Percentiles rank a stretch among this genome's conserved stretches.
Evolutionary conservation across 92 coral and sea anemone species (phyloP).

Genomic region (Palythoa caribaeorum): DNA sequence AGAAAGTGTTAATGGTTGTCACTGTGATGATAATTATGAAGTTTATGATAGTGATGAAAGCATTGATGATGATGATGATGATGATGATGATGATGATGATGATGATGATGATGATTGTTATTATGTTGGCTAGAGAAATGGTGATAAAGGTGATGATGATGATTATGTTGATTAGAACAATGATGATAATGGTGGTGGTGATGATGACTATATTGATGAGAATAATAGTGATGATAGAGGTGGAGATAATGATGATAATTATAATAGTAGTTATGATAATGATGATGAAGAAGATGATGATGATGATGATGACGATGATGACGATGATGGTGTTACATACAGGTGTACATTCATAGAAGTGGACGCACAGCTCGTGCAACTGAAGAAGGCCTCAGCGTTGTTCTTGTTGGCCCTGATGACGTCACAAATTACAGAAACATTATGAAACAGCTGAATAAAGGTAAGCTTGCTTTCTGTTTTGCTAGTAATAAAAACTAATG

Average conservation of each 20-base stretch:
- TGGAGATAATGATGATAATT: neutral
- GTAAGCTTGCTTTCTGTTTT: conserved; percentile 42
- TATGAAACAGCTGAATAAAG: conserved; percentile 88
- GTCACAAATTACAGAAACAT: conserved; percentile 84
- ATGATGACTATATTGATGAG: neutral
- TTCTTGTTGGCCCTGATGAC: conserved; percentile 91
- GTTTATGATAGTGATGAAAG: neutral
- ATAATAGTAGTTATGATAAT: neutral
- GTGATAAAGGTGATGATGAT: neutral
- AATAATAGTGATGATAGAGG: neutral
- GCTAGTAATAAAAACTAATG: neutral
- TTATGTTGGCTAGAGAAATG: neutral
- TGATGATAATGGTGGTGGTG: neutral
- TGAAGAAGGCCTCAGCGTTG: conserved; percentile 92
- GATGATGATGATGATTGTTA: neutral
- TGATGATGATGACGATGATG: neutral
- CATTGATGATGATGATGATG: neutral
- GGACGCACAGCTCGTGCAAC: conserved; percentile 95
- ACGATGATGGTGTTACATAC: neutral
- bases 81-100: neutral
- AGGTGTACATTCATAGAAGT: conserved; percentile 96
- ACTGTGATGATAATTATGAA: too few relatives aligned
- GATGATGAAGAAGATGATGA: neutral
- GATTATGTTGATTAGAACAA: too few relatives aligned
- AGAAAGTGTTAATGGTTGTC: too few relatives aligned